Conservation (phyloP, 2,888 invertebrate species). For the Caenorhabditis wallacei region DNA sequence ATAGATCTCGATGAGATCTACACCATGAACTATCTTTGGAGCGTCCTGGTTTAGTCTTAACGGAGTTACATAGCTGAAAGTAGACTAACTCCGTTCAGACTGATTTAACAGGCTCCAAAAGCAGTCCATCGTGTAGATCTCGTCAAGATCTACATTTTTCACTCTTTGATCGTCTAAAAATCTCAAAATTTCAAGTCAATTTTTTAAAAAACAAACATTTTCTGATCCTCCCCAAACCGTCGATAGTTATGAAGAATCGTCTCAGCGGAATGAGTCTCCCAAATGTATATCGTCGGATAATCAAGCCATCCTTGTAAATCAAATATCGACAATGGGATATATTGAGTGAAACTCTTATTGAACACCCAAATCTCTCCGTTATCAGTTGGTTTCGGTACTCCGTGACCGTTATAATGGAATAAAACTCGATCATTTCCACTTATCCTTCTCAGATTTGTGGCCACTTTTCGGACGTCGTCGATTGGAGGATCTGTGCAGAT, state of each 20-base stretch:
- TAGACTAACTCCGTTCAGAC: too few species aligned
- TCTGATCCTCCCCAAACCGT: conserved; percentile 93
- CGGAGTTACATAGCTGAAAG: too few species aligned
- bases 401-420: conserved; percentile 99
- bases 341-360: conserved; percentile 96
- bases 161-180: too few species aligned
- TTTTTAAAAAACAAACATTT: conserved; percentile 45
- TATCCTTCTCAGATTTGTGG: conserved; percentile 93
- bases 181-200: too few species aligned
- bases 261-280: conserved; percentile 98
- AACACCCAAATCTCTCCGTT: conserved; percentile 94
- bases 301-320: conserved; percentile 99
- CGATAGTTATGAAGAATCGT: conserved; percentile 91
- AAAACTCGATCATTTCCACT: conserved; percentile 92
- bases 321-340: conserved; percentile 98
- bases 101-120: too few species aligned
- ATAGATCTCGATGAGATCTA: too few species aligned
- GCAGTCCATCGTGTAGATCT: too few species aligned
- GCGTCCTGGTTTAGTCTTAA: too few species aligned
- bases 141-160: too few species aligned
- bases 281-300: conserved; percentile 98
- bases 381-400: conserved; percentile 96
- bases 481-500: conserved; percentile 97
- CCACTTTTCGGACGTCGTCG: conserved; percentile 97
- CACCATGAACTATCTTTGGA: too few species aligned